Base-by-base conservation (phyloP, 2,888 invertebrate genomes). In the Hylaea fasciaria region DNA sequence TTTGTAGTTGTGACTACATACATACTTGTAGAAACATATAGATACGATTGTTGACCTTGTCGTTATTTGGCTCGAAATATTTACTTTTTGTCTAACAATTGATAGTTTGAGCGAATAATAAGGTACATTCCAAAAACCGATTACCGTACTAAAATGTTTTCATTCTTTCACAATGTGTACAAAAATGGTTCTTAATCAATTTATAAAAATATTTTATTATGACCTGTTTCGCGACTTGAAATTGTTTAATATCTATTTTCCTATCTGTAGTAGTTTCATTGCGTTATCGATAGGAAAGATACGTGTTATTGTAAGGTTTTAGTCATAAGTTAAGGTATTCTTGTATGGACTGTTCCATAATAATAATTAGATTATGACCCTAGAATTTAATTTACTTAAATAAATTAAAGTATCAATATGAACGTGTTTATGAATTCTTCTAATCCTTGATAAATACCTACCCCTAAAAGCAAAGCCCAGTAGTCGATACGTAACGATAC, bases 321-420 rank as follows among this genome's bases (percentile, higher is more conserved):
- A 82, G 80, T 76, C 74, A 73, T 76, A 82, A 82, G 82, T 74
- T 77, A 81, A 79, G 73, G 73, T 76, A 73, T 77, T 57, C 70
- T 65, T 68, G 65, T 82, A 80, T 82, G 83, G 80, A 76, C 56
- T 73, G 68, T 68, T 78, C 80, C 81, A 78, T 82, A 81, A 70
- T 45, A 60, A 70, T 65, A 81, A 77, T 76, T 76, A 9, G 7
- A 32, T 32, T 79, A 77, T 80, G 78, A 81, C 74, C 69, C 73
- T 82, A 84, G 79, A 70, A 72, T 73, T 70, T 79, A 81, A 80
- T 80, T 76, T 74, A 79, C 69, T 71, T 70, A 78, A n/a, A 81
- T 80, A 83, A 81, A 85, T 82, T 78, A 72, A 82, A 81, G 79
- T 80, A 80, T 72, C 37, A 51, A 46, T 41, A 40, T 22, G 16